Conservation (phyloP, 2,113 vertebrate species). For the zebrafish (Danio rerio) region DNA sequence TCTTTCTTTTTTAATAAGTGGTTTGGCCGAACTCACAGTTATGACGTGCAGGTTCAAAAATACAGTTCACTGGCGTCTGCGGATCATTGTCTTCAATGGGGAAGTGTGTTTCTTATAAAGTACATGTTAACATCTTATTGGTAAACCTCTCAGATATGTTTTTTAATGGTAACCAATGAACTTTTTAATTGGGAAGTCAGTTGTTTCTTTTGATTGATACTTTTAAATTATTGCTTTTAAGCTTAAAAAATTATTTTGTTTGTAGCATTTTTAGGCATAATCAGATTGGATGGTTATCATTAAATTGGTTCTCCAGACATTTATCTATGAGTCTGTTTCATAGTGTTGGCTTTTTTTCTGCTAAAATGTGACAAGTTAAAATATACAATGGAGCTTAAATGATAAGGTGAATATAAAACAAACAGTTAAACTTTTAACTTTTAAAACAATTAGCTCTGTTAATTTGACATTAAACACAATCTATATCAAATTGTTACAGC, state of each 20-base stretch:
- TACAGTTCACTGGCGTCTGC: conserved; percentile 73
- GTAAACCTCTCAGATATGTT: conserved; percentile 61
- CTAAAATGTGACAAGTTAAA: too few relatives aligned
- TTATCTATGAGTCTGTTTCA: not conserved
- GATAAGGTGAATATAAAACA: not conserved
- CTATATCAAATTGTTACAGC: not conserved
- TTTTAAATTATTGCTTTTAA: conserved; percentile 18
- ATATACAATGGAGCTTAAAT: too few relatives aligned
- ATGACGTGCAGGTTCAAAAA: conserved; percentile 73
- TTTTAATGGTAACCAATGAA: conserved; percentile 51
- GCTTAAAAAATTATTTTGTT: conserved; percentile 8
- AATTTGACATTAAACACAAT: not conserved
- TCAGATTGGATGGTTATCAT: not conserved
- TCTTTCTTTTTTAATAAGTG: conserved; percentile 73
- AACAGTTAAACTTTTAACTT: not conserved
- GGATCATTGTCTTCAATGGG: conserved; percentile 68
- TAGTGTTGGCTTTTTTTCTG: not conserved
- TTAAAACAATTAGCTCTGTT: not conserved
- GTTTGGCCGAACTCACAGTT: conserved; percentile 70
- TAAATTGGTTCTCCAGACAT: not conserved
- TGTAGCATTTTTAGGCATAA: not conserved
- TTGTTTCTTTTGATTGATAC: conserved; percentile 11
- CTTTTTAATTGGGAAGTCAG: conserved; percentile 55
- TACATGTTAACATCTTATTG: conserved; percentile 64
- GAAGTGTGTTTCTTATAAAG: conserved; percentile 75